Evolutionary conservation across 1,140 invertebrate species (phyloP).

Genomic region (Leguminivora glycinivorella): DNA sequence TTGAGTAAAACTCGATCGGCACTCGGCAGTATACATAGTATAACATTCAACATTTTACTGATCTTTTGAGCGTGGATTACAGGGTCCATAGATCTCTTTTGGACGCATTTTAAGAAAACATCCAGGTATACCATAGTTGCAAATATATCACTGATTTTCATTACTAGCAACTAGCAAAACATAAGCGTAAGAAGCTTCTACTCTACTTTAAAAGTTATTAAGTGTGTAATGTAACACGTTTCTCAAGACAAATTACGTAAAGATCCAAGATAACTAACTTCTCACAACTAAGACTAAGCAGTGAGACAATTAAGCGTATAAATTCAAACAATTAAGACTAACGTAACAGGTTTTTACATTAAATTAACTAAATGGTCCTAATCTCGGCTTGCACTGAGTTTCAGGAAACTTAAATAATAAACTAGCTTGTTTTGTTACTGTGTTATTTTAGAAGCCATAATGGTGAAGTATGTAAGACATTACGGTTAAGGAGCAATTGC

Average conservation of each 20-base stretch:
- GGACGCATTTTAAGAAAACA: too few relatives aligned
- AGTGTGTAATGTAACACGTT: slow-evolving; percentile 11
- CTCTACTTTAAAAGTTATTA: slow-evolving; percentile 4
- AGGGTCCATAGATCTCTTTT: too few relatives aligned
- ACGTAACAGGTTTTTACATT: slow-evolving; percentile 19
- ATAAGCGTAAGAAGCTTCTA: background rate
- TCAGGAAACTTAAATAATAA: background rate
- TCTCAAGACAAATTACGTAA: slow-evolving; percentile 7
- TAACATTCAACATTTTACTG: too few relatives aligned
- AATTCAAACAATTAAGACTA: slow-evolving; percentile 25
- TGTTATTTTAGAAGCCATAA: slow-evolving; percentile 16
- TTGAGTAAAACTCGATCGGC: too few relatives aligned
- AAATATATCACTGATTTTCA: too few relatives aligned
- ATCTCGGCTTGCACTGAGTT: background rate
- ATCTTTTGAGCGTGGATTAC: too few relatives aligned
- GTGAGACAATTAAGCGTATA: slow-evolving; percentile 19
- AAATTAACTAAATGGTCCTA: slow-evolving; percentile 17
- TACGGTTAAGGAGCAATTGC: background rate
- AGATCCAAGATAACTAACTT: slow-evolving; percentile 13
- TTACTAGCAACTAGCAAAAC: too few relatives aligned
- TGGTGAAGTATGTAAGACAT: background rate
- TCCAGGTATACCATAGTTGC: too few relatives aligned
- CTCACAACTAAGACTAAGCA: background rate
- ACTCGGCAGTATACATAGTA: too few relatives aligned
- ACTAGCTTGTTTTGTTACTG: background rate